Evolutionary conservation across 2,797 vertebrate genomes (phyloP).

Genomic region (Esox lucius): DNA sequence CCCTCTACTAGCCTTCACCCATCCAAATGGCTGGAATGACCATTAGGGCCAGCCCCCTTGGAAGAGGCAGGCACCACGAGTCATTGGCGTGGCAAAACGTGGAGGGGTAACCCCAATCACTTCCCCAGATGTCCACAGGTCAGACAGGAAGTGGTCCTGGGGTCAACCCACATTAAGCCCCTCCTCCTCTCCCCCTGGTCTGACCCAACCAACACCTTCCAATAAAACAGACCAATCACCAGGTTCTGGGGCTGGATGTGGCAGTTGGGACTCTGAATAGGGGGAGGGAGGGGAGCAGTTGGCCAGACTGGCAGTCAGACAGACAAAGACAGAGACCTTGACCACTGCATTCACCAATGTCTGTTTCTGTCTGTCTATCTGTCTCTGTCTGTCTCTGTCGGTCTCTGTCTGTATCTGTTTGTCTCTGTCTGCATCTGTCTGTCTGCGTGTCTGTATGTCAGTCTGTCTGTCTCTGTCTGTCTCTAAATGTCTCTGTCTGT

Average conservation of each 20-base stretch:
- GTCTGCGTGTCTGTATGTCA: background rate
- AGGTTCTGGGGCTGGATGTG: background rate
- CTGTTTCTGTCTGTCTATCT: constrained; percentile 31
- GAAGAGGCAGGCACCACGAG: constrained; percentile 79
- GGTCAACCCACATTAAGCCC: constrained; percentile 74
- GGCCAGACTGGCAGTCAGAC: constrained; percentile 39
- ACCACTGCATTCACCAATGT: constrained; percentile 22
- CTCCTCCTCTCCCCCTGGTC: constrained; percentile 59
- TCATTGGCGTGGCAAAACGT: constrained; percentile 86
- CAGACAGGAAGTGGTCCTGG: constrained; percentile 85
- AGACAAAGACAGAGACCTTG: constrained; percentile 33
- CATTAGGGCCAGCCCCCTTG: constrained; percentile 71
- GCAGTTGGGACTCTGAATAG: constrained; percentile 20
- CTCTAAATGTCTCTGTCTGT: constrained; percentile 29
- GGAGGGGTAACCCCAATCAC: constrained; percentile 83
- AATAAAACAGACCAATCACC: constrained; percentile 26
- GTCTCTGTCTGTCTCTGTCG: constrained; percentile 25
- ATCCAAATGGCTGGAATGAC: constrained; percentile 81
- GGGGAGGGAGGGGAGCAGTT: constrained; percentile 36
- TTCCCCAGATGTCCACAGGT: constrained; percentile 90
- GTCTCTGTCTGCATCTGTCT: constrained; percentile 23
- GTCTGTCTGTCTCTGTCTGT: constrained; percentile 25
- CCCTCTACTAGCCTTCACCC: background rate
- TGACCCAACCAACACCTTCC: constrained; percentile 70
- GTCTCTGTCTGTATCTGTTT: background rate